Conservation (phyloP, 1,140 invertebrate species). For the Megathymus violae region DNA sequence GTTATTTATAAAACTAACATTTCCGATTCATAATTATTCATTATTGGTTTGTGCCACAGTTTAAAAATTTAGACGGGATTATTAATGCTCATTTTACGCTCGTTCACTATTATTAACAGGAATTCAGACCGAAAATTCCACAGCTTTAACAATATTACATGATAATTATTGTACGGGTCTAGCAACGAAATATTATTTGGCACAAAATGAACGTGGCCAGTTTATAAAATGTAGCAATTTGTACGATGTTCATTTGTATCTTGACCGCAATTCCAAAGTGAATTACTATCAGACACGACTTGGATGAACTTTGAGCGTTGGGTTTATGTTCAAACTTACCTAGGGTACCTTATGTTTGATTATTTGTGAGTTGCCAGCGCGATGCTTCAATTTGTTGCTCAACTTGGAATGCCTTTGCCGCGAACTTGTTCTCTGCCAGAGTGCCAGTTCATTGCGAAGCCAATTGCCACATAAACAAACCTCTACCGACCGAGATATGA, state of each 20-base stretch:
- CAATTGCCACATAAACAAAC: conserved; percentile 77
- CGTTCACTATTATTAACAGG: conserved; percentile 26
- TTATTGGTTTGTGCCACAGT: not conserved
- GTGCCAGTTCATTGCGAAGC: conserved; percentile 61
- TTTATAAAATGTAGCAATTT: conserved; percentile 20
- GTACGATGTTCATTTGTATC: conserved; percentile 42
- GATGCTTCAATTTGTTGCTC: conserved; percentile 68
- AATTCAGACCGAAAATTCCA: conserved; percentile 21
- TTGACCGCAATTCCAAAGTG: conserved; percentile 58
- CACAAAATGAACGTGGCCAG: conserved; percentile 29
- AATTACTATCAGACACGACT: conserved; percentile 61
- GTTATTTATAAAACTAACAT: not conserved
- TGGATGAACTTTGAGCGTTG: conserved; percentile 58
- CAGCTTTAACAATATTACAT: conserved; percentile 32
- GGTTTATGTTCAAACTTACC: conserved; percentile 49
- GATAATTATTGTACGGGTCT: conserved; percentile 34
- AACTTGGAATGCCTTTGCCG: conserved; percentile 59
- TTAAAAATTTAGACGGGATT: conserved; percentile 22
- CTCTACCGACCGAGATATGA: conserved; percentile 54
- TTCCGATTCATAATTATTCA: not conserved
- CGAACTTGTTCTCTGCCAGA: conserved; percentile 56
- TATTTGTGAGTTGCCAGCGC: conserved; percentile 67
- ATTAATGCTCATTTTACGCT: conserved; percentile 23
- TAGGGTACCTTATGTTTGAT: conserved; percentile 68
- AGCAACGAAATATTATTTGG: conserved; percentile 34